Percentiles rank a stretch among this genome's conserved stretches.
These are phyloP conservation scores for Choloepus hoffmanni DNA, from an alignment of 2,113 vertebrate genomes.

Conservation along the genomic window DNA sequence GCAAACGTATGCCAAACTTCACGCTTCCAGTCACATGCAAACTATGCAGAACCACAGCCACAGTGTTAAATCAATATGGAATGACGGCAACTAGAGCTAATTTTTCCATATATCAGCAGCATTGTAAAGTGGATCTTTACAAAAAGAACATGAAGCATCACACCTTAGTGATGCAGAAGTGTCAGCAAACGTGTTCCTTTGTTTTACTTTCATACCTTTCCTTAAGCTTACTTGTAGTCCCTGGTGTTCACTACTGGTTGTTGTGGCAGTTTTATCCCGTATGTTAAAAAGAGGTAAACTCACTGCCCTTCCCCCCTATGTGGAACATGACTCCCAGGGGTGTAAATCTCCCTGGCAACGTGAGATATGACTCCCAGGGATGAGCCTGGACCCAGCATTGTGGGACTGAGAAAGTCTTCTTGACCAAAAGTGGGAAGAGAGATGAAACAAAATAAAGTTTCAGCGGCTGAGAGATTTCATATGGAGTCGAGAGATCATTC, in stretches of 20 bases:
- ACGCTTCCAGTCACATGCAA: background rate
- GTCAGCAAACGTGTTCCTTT: background rate
- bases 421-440: no score
- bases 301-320: background rate
- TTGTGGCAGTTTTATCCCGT: background rate
- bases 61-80: background rate
- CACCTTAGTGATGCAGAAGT: background rate
- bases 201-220: background rate
- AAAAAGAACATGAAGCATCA: background rate
- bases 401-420: no score
- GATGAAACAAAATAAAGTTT: no score
- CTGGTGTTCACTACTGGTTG: no score
- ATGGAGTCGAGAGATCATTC: no score
- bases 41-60: no score
- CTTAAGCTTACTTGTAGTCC: rapidly evolving
- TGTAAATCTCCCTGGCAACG: no score
- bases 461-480: no score
- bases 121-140: background rate
- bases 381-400: no score
- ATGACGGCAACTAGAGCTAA: rapidly evolving
- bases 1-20: background rate
- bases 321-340: no score
- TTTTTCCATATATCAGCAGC: background rate
- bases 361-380: no score
- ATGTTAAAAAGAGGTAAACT: background rate